Conservation (phyloP, 2,113 vertebrate genomes). For the Callopanchax toddi region DNA sequence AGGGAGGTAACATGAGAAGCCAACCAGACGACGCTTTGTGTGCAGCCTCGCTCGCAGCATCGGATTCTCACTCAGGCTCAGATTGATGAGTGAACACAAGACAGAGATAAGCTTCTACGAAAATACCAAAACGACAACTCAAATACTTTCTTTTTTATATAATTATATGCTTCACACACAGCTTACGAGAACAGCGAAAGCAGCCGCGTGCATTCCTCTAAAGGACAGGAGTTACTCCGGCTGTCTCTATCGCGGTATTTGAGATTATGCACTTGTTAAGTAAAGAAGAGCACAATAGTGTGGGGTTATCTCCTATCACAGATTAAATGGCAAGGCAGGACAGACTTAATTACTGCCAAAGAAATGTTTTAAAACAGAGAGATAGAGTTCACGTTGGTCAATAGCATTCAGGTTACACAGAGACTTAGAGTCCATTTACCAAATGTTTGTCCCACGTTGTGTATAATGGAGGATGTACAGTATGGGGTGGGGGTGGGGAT, state of each 20-base stretch:
- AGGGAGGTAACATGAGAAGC: slow-evolving; percentile 71
- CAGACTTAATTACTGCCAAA: slow-evolving; percentile 51
- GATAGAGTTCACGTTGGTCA: slow-evolving; percentile 34
- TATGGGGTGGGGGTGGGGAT: background rate
- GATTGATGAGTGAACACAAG: slow-evolving; percentile 45
- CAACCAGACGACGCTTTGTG: slow-evolving; percentile 65
- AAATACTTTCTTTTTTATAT: slow-evolving; percentile 18
- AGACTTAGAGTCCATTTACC: slow-evolving; percentile 15
- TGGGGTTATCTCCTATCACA: slow-evolving; percentile 52
- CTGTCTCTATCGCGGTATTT: slow-evolving; percentile 43
- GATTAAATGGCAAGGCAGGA: slow-evolving; percentile 54
- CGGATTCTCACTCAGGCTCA: slow-evolving; percentile 39
- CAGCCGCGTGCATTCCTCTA: slow-evolving; percentile 28
- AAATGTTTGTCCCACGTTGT: slow-evolving; percentile 10
- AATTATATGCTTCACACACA: slow-evolving; percentile 17
- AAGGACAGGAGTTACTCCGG: slow-evolving; percentile 32
- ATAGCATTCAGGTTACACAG: slow-evolving; percentile 29
- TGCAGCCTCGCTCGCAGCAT: slow-evolving; percentile 55
- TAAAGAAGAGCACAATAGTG: slow-evolving; percentile 38
- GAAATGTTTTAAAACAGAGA: slow-evolving; percentile 20
- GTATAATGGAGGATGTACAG: slow-evolving; percentile 15
- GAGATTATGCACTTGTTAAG: slow-evolving; percentile 41
- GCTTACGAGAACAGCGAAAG: slow-evolving; percentile 33
- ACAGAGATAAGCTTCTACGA: slow-evolving; percentile 15
- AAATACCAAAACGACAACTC: slow-evolving; percentile 40